These are phyloP conservation scores for Puffinus mauretanicus DNA, from an alignment of 2,113 vertebrate genomes.

Conservation along the genomic window DNA sequence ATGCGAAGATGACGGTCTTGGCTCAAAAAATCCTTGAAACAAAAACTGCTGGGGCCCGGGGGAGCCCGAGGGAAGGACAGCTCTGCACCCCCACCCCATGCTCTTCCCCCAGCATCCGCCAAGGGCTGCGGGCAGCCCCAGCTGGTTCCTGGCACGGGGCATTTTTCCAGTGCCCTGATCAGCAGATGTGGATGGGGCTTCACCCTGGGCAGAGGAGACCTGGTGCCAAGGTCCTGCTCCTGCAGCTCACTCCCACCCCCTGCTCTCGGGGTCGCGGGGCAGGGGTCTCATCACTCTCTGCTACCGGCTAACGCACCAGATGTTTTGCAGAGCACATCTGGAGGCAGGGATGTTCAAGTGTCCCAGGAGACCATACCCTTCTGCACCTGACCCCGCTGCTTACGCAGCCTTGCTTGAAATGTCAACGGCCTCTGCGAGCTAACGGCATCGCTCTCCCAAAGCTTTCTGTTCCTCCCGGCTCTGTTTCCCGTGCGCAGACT, in stretches of 20 bases:
- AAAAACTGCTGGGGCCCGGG: neutral
- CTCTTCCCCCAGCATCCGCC: neutral
- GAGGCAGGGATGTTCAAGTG: neutral
- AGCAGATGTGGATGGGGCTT: neutral
- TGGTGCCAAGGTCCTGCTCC: neutral
- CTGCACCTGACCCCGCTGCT: neutral
- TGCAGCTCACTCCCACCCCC: neutral
- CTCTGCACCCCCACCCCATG: neutral
- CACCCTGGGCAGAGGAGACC: neutral
- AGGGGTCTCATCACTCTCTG: neutral
- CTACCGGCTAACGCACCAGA: neutral
- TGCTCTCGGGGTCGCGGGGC: rapidly evolving
- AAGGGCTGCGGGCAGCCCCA: no score
- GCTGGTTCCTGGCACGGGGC: neutral
- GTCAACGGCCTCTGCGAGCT: neutral
- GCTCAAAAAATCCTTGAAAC: neutral
- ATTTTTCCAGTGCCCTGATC: neutral
- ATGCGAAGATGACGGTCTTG: neutral
- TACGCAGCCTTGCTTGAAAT: neutral
- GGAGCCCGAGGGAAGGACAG: neutral
- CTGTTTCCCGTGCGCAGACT: neutral
- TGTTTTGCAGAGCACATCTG: neutral
- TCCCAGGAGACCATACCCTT: neutral
- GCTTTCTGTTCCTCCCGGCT: neutral
- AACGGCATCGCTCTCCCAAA: neutral